Base-by-base conservation (phyloP, 1,140 invertebrate genomes). In the Ips nitidus region DNA sequence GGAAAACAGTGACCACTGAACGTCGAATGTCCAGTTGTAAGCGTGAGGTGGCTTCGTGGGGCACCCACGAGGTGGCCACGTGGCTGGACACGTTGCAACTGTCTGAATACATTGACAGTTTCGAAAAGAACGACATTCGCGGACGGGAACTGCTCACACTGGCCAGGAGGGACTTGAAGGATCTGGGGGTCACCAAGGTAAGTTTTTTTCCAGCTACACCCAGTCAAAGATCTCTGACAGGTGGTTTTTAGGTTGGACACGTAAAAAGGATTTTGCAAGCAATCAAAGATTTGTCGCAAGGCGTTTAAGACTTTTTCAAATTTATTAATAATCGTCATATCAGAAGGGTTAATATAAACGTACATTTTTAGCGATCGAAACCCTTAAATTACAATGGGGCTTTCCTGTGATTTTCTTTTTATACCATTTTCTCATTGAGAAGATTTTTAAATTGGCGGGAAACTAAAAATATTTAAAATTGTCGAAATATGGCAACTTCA, bases 231-330 rank as follows among this genome's bases (percentile, higher is more conserved):
- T 42, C 0, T 40, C 0, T 40, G 41, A 58, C 52, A 53, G 52
- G 5, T 37, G 22, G 6, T 36, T 55, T 64, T 50, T 39, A 70
- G 68, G 68, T 70, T 42, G 95, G 95, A 3, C 95, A 98, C 79
- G 89, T 98, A 2, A 98, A 98, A 81, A 86, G 95, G 71, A 93
- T 98, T 69, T 88, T 96, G 66, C 92, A 95, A 80, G 94, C 91
- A 8, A 94, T 97, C 63, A 93, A 93, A 80, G 94, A 97, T 80
- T 83, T 96, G 5, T 86, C 84, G 66, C 79, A 79, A 76, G 77
- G 77, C 59, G 66, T 71, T 61, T 73, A 73, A 73, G 41, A 45
- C 8, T 7, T 41, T 22, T 2, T 4, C 6, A 50, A 63, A 63
- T 45, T 1, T 4, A 52, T 1, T 8, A 1, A 7, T 6, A 45